Conservation (phyloP, 2,113 vertebrate species). For the Vulpes ferrilata region DNA sequence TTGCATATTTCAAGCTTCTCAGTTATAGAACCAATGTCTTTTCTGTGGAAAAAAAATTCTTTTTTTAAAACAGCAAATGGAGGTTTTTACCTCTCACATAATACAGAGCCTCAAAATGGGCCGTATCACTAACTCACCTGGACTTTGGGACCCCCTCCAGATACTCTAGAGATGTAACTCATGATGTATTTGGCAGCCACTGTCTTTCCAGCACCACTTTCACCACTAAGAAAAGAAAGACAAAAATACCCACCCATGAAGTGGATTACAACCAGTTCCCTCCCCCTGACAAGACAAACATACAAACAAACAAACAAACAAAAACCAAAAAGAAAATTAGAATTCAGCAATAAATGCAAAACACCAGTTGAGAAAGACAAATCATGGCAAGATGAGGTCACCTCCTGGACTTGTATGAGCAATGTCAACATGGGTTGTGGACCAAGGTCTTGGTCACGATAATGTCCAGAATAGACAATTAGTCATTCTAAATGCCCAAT, state of each 20-base stretch:
- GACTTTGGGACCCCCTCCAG: slow-evolving; percentile 96
- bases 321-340: background rate
- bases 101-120: background rate
- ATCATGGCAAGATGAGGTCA: background rate
- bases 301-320: background rate
- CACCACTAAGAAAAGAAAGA: slow-evolving; percentile 89
- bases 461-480: background rate
- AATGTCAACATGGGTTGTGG: background rate
- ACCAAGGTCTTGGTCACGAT: background rate
- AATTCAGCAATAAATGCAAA: background rate
- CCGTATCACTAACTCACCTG: slow-evolving; percentile 89
- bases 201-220: slow-evolving; percentile 98
- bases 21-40: background rate
- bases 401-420: background rate
- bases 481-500: background rate
- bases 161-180: slow-evolving; percentile 97
- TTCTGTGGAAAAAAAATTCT: background rate
- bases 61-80: background rate
- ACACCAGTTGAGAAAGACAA: background rate
- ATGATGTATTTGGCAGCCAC: slow-evolving; percentile 99
- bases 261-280: background rate
- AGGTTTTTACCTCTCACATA: background rate
- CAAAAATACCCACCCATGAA: background rate
- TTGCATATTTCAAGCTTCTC: slow-evolving; percentile 26
- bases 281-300: background rate